A percentile compares a stretch with the other conserved stretches of the same genome.
Evolutionary conservation across 2,113 vertebrate species (phyloP).

Genomic region (Amphiprion ocellaris): DNA sequence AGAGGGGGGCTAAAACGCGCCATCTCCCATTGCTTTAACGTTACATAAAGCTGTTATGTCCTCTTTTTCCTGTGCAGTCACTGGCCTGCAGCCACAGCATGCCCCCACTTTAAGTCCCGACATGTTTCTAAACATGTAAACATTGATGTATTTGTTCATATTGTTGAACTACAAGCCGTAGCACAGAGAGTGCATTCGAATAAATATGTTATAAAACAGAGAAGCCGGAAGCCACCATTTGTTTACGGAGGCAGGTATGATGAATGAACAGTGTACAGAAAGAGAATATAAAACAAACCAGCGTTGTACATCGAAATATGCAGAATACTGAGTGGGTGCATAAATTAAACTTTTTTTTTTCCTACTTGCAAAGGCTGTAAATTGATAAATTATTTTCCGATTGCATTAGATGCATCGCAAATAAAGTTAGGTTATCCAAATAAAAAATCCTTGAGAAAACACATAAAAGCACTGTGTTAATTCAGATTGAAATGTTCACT

Average conservation of each 20-base stretch:
- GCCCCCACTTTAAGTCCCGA: slow-evolving; percentile 51
- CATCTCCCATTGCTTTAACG: slow-evolving; percentile 32
- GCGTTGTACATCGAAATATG: slow-evolving; percentile 19
- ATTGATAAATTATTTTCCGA: not conserved
- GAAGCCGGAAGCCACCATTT: slow-evolving; percentile 46
- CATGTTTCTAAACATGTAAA: slow-evolving; percentile 58
- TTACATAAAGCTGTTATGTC: slow-evolving; percentile 72
- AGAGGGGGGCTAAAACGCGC: slow-evolving; percentile 42
- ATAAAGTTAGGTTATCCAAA: not conserved
- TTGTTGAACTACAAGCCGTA: slow-evolving; percentile 23
- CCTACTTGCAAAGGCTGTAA: slow-evolving; percentile 13
- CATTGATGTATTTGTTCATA: slow-evolving; percentile 49
- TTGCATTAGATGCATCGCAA: slow-evolving; percentile 1
- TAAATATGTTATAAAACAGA: slow-evolving; percentile 42
- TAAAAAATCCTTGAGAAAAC: not conserved
- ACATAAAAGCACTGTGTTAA: slow-evolving; percentile 11
- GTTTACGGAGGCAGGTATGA: slow-evolving; percentile 55
- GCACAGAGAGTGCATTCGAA: slow-evolving; percentile 19
- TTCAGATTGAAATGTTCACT: slow-evolving; percentile 28
- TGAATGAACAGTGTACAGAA: slow-evolving; percentile 45
- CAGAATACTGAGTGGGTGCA: slow-evolving; percentile 28
- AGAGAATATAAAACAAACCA: slow-evolving; percentile 48
- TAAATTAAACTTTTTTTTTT: slow-evolving; percentile 15
- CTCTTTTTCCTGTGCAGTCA: slow-evolving; percentile 42
- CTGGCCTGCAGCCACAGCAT: slow-evolving; percentile 58